phyloP scores from a whole-genome alignment of 2,888 invertebrate genomes.

The Griposia aprilina region DNA sequence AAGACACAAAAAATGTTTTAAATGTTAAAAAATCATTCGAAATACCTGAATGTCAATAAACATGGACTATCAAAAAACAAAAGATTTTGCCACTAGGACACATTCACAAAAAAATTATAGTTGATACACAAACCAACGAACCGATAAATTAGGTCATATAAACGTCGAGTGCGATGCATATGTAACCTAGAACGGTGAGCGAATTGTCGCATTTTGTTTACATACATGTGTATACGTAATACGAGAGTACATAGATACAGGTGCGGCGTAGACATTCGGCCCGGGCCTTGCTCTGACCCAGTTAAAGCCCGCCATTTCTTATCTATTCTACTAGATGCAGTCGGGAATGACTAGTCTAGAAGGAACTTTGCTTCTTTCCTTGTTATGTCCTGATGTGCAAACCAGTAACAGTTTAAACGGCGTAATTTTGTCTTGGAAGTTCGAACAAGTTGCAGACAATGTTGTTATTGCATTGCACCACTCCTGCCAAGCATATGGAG shows the following conservation, averaged over 20 bases:
- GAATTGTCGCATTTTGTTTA: conserved; percentile 75
- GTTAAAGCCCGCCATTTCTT: conserved; percentile 66
- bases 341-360: conserved; percentile 58
- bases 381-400: conserved; percentile 47
- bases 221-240: conserved; percentile 58
- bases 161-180: conserved; percentile 68
- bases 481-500: conserved; percentile 17
- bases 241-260: conserved; percentile 61
- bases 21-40: no score
- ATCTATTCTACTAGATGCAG: conserved; percentile 67
- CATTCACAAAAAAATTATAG: conserved; percentile 53
- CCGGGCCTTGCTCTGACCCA: conserved; percentile 71
- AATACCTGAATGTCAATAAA: conserved; percentile 42
- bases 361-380: conserved; percentile 59
- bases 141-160: conserved; percentile 73
- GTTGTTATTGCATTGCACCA: conserved; percentile 29
- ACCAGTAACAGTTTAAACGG: conserved; percentile 40
- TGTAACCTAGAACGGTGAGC: conserved; percentile 69
- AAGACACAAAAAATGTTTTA: neutral
- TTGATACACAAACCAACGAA: conserved; percentile 64
- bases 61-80: conserved; percentile 47
- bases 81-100: conserved; percentile 49
- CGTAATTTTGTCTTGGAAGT: conserved; percentile 47
- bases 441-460: conserved; percentile 33
- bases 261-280: conserved; percentile 67